phyloP scores from a whole-genome alignment of 2,113 vertebrate species.

The Octodon degus region DNA sequence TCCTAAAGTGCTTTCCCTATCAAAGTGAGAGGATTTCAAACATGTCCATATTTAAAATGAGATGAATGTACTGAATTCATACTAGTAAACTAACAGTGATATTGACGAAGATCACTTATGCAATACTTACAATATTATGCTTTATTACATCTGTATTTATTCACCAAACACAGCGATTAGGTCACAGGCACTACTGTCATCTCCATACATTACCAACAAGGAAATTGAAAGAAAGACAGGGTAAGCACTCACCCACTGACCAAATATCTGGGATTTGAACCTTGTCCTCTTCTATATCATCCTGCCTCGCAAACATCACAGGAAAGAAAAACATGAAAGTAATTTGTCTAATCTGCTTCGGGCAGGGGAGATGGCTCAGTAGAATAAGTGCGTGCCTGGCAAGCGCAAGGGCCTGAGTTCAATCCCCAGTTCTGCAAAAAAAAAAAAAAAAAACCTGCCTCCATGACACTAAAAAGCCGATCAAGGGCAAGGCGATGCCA shows the following conservation, averaged over 20 bases:
- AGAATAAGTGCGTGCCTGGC: too few relatives aligned
- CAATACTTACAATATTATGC: neutral
- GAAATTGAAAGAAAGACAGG: neutral
- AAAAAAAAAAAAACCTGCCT: neutral
- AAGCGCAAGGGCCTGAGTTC: too few relatives aligned
- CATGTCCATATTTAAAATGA: neutral
- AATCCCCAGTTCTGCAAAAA: too few relatives aligned
- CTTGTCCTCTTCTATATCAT: neutral
- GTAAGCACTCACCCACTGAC: neutral
- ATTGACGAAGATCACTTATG: neutral
- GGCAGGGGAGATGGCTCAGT: too few relatives aligned
- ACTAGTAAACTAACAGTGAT: neutral
- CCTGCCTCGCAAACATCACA: neutral
- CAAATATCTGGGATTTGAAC: neutral
- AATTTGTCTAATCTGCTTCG: neutral
- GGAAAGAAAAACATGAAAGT: neutral
- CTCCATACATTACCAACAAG: constrained; percentile 2
- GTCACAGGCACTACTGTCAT: neutral
- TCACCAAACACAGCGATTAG: neutral
- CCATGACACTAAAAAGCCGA: neutral
- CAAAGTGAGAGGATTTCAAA: constrained; percentile 14
- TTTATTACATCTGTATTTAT: neutral
- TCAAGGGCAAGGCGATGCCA: neutral
- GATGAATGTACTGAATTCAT: neutral
- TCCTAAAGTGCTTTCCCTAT: neutral